phyloP scores from a whole-genome alignment of 2,113 vertebrate genomes.

The Carollia perspicillata region DNA sequence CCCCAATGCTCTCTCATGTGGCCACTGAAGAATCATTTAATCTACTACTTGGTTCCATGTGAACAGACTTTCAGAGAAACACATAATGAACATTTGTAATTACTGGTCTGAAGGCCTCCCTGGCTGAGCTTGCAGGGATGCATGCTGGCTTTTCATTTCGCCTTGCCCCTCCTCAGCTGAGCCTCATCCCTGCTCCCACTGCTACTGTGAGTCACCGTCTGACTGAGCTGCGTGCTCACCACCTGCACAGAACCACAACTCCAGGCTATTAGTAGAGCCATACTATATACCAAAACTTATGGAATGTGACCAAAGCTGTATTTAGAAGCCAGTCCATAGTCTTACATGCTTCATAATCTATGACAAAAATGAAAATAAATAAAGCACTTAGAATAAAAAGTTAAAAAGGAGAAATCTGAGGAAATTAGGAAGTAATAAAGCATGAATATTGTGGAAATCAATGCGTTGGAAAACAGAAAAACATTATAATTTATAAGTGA shows the following conservation, averaged over 20 bases:
- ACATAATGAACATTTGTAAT: constrained; percentile 52
- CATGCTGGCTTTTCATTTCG: neutral
- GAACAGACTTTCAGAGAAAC: constrained; percentile 36
- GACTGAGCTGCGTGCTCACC: neutral
- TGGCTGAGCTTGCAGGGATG: neutral
- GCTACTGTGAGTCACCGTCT: neutral
- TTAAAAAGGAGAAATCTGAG: constrained; percentile 8
- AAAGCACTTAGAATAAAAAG: neutral
- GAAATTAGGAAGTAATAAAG: constrained; percentile 14
- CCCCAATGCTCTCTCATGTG: neutral
- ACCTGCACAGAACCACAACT: neutral
- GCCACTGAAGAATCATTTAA: constrained; percentile 48
- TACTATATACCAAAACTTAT: neutral
- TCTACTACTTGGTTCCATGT: constrained; percentile 39
- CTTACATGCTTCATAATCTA: constrained; percentile 38
- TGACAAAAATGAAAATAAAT: constrained; percentile 30
- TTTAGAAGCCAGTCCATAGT: constrained; percentile 33
- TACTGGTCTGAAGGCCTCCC: neutral
- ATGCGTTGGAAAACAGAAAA: constrained; percentile 40
- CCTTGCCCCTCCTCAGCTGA: neutral
- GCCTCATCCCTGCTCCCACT: neutral
- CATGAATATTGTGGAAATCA: constrained; percentile 14
- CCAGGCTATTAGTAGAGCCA: constrained; percentile 18
- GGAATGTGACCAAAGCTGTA: constrained; percentile 47
- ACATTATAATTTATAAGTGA: constrained; percentile 17